Base-by-base conservation (phyloP, 1,140 invertebrate species). In the Idris sp. region DNA sequence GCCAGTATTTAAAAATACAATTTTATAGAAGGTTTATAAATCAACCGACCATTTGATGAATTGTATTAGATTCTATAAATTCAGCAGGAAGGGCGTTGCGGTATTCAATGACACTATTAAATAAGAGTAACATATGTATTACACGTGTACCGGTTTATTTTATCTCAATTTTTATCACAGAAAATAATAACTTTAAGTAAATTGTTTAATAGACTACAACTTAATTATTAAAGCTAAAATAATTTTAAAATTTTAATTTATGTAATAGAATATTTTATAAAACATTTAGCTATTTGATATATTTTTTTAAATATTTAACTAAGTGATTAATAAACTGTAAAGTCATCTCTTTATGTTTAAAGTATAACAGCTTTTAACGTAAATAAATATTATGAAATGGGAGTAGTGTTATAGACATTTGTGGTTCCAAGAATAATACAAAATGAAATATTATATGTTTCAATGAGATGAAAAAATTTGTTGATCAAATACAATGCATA, bases 361-460 rank as follows among this genome's bases (percentile, higher is more conserved):
- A 36, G 10, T 44, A 19, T 31, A 5, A 28, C 9, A 4, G 13
- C 14, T n/a, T 18, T 6, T n/a, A 48, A 33, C 33, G 44, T 48
- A 48, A 48, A 48, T 48, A 48, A 48, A 48, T 48, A 33, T 48
- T 48, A 48, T 33, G 44, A 10, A 48, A 48, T 8, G n/a, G 4
- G 14, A 48, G 30, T 18, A n/a, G 13, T 10, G 14, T 16, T 30
- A n/a, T 13, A 18, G 5, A 10, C 30, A 26, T 9, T 5, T 19
- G 30, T 18, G 10, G 14, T 22, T 33, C 16, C 44, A 48, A 30
- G 44, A 30, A 15, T 30, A 26, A 7, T 44, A 9, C 13, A 48
- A 9, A 48, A 18, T 33, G 30, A 46, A 46, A 41, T 10, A 22
- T 3, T 19, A 14, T 44, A 33, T 16, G 8, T 9, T 6, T 31